Evolutionary conservation across 2,797 vertebrate genomes (phyloP).

Genomic region (Poeciliopsis turneri): DNA sequence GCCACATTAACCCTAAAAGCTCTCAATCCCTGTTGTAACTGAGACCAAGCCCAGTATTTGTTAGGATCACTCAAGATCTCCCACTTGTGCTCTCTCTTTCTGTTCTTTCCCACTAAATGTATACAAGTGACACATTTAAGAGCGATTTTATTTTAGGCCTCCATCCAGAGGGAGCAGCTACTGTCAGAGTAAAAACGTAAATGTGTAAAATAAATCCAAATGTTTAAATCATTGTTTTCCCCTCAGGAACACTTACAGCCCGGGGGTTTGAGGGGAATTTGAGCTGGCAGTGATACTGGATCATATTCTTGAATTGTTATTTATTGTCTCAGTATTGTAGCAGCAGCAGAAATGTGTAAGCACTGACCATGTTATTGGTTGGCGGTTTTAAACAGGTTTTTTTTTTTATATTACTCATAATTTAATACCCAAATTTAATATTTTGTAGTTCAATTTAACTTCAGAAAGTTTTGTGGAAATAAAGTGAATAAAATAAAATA

Average conservation of each 20-base stretch:
- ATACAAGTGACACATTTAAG: constrained; percentile 4
- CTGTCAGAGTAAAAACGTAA: constrained; percentile 35
- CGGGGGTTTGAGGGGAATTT: constrained; percentile 29
- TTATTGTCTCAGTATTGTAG: constrained; percentile 35
- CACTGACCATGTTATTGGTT: constrained; percentile 10
- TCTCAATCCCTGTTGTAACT: background rate
- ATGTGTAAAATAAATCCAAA: constrained; percentile 61
- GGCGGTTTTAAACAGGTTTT: background rate
- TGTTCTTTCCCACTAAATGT: constrained; percentile 17
- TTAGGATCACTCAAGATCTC: constrained; percentile 11
- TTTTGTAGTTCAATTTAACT: background rate
- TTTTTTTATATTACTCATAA: background rate
- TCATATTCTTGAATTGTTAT: constrained; percentile 44
- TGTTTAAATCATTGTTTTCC: constrained; percentile 43
- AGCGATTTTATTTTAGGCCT: constrained; percentile 39
- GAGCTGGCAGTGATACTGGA: constrained; percentile 30
- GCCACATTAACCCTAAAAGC: constrained; percentile 10
- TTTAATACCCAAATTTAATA: background rate
- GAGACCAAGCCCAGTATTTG: constrained; percentile 2
- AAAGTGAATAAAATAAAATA: background rate
- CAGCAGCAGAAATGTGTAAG: constrained; percentile 19
- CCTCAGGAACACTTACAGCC: constrained; percentile 38
- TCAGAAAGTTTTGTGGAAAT: background rate
- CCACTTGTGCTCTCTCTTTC: constrained; percentile 13
- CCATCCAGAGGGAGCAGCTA: constrained; percentile 40